Base-by-base conservation (phyloP, 1,140 invertebrate genomes). In the Drosophila ficusphila region DNA sequence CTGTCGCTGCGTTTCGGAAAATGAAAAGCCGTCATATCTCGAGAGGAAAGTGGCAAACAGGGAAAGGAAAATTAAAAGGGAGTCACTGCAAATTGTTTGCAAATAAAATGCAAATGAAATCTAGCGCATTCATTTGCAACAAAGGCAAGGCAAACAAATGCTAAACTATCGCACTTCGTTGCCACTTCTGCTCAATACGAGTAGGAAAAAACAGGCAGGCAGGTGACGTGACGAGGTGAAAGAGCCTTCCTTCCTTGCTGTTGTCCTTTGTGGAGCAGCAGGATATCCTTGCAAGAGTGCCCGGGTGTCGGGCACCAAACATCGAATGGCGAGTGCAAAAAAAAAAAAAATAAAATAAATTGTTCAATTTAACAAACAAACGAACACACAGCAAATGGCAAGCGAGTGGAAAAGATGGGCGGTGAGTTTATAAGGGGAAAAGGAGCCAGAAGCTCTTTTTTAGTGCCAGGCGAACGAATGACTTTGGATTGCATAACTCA, bases 31-130 rank as follows among this genome's bases (percentile, higher is more conserved):
- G 41, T 62, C 54, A 62, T 62, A 60, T 60, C 58, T 60, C 33
- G 12, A 41, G 34, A 31, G 27, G 23, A 31, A 19, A 39, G 23
- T 34, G 25, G 31, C 29, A 58, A 33, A 14, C 0, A 11, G 9
- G 21, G n/a, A 18, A n/a, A n/a, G 19, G 33, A 18, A 34, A 33
- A 19, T 44, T 41, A 64, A 47, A 52, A 64, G 14, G 31, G 23
- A 60, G 47, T 39, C 65, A 79, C 49, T 52, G 78, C 58, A 71
- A 72, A 83, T 60, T 77, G 69, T 74, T 78, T 62, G 79, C 79
- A 74, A 74, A 82, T 82, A 78, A 82, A 82, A 83, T 82, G 75
- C 79, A 83, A 82, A 74, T 83, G 78, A 82, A 82, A 82, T 82
- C 74, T 78, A 82, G 69, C 78, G 79, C 78, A 82, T 77, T 82